Conservation (phyloP, 2,888 invertebrate species). For the Drosophila sordidapex region DNA sequence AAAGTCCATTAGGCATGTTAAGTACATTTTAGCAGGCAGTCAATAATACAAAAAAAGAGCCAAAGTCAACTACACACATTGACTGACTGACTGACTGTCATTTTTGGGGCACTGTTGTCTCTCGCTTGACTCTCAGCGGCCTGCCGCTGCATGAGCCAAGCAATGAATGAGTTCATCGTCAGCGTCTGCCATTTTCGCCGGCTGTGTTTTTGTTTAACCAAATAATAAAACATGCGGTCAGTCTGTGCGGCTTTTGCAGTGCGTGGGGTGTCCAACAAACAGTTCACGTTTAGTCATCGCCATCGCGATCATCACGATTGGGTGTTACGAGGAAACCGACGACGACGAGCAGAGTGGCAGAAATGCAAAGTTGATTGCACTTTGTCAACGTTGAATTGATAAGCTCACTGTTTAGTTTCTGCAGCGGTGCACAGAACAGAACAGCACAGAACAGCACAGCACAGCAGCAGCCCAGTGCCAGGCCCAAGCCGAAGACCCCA, state of each 20-base stretch:
- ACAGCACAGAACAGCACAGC: conserved; percentile 15
- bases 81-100: conserved; percentile 29
- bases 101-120: conserved; percentile 19
- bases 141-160: conserved; percentile 59
- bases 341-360: conserved; percentile 41
- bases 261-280: conserved; percentile 65
- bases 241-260: conserved; percentile 29
- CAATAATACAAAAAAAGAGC: conserved; percentile 26
- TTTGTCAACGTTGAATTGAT: conserved; percentile 71
- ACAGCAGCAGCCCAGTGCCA: conserved; percentile 32
- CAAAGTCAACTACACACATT: conserved; percentile 19
- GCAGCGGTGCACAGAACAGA: conserved; percentile 19
- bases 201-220: conserved; percentile 64
- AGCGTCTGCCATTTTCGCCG: conserved; percentile 70
- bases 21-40: conserved; percentile 51
- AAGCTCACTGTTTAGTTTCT: conserved; percentile 73
- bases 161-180: conserved; percentile 72
- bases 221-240: conserved; percentile 55
- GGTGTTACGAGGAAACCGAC: conserved; percentile 53
- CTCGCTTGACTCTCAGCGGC: conserved; percentile 1
- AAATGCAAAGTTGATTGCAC: conserved; percentile 74
- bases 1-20: conserved; percentile 64
- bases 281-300: conserved; percentile 62
- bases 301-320: conserved; percentile 19
- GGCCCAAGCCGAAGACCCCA: conserved; percentile 24